phyloP scores from a whole-genome alignment of 2,797 vertebrate species.

The Clarias platycephalus region DNA sequence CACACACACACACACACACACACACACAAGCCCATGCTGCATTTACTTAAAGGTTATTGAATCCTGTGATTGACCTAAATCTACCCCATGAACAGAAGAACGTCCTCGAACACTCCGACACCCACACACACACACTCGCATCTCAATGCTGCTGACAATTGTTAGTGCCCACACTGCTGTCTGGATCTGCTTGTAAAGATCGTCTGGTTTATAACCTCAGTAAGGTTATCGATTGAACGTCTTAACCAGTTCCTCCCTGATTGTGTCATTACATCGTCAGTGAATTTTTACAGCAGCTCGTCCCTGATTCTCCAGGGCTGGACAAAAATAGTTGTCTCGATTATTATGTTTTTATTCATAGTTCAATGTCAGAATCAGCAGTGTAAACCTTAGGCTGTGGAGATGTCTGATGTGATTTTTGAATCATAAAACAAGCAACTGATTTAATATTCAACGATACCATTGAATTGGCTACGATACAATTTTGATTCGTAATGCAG shows the following conservation, averaged over 20 bases:
- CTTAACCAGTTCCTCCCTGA: background rate
- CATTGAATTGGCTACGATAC: background rate
- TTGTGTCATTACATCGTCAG: background rate
- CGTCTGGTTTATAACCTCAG: background rate
- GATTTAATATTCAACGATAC: background rate
- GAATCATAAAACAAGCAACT: too few species aligned
- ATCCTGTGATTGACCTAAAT: background rate
- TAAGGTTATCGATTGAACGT: background rate
- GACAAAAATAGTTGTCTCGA: background rate
- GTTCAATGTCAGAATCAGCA: too few species aligned
- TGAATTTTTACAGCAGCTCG: background rate
- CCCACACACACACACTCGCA: background rate
- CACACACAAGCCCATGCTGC: background rate
- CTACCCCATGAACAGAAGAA: background rate
- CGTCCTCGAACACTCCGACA: background rate
- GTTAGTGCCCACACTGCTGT: background rate
- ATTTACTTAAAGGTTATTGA: background rate
- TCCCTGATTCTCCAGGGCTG: background rate
- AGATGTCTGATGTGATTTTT: too few species aligned
- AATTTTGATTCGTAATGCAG: background rate
- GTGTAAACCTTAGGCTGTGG: too few species aligned
- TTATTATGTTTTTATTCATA: background rate
- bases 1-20: too few species aligned
- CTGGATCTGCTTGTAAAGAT: background rate
- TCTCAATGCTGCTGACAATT: background rate